Evolutionary conservation across 2,113 vertebrate species (phyloP).

Genomic region (Alligator mississippiensis): DNA sequence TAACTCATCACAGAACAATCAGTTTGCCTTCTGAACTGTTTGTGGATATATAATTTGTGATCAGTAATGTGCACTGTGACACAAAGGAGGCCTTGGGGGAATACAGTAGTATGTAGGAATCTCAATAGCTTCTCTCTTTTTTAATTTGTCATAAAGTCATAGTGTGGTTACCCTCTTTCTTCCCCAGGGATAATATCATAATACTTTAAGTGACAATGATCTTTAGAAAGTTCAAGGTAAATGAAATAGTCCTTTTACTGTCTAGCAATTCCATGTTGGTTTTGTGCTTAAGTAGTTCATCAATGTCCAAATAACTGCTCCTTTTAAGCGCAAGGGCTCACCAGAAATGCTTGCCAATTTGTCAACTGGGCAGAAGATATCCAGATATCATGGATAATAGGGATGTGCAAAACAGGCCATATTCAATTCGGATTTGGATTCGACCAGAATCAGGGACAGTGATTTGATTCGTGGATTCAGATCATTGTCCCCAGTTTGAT

Average conservation of each 20-base stretch:
- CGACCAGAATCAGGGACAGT: too few relatives aligned
- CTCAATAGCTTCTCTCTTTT: background rate
- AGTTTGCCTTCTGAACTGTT: background rate
- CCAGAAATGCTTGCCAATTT: background rate
- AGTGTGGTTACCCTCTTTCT: background rate
- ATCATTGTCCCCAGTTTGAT: too few relatives aligned
- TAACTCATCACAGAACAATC: background rate
- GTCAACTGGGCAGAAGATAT: background rate
- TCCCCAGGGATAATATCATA: background rate
- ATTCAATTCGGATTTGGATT: too few relatives aligned
- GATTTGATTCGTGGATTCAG: too few relatives aligned
- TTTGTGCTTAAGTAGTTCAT: background rate
- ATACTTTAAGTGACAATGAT: background rate
- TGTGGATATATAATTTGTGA: background rate
- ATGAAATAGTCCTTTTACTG: fast-evolving
- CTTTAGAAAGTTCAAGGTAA: background rate
- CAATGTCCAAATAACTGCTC: background rate
- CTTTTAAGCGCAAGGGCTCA: background rate
- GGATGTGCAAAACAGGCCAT: too few relatives aligned
- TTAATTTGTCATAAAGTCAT: background rate
- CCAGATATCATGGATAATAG: too few relatives aligned
- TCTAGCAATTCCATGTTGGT: background rate
- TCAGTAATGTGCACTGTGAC: background rate
- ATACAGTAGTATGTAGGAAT: background rate
- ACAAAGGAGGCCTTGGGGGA: background rate